A percentile compares a stretch with the other conserved stretches of the same genome.
Evolutionary conservation across 2,888 invertebrate genomes (phyloP).

Genomic region (Sussaba pulchella): DNA sequence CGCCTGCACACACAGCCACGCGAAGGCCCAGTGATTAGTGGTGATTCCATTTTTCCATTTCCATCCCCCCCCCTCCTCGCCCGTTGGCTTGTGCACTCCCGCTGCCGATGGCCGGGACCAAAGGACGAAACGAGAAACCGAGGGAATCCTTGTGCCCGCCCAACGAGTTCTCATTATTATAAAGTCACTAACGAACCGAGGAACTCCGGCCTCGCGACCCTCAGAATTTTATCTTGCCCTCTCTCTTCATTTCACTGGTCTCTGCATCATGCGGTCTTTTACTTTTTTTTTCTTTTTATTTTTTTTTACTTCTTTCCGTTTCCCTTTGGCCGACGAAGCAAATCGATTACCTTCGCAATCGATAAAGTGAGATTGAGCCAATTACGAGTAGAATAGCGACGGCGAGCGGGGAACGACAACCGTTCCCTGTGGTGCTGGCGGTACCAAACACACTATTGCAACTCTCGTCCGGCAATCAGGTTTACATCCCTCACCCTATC

Average conservation of each 20-base stretch:
- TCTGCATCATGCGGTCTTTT: slow-evolving; percentile 3
- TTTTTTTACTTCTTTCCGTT: slow-evolving; percentile 22
- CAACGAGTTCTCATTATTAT: slow-evolving; percentile 77
- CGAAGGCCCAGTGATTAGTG: slow-evolving; percentile 77
- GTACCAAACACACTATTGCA: slow-evolving; percentile 37
- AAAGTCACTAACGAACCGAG: slow-evolving; percentile 81
- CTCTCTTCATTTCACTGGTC: slow-evolving; percentile 13
- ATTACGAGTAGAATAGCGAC: slow-evolving; percentile 37
- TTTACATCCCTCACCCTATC: not conserved
- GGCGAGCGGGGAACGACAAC: slow-evolving; percentile 37
- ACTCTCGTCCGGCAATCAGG: slow-evolving; percentile 54
- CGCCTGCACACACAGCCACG: slow-evolving; percentile 49
- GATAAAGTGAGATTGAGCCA: slow-evolving; percentile 70
- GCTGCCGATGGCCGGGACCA: slow-evolving; percentile 1
- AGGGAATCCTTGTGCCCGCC: slow-evolving; percentile 52
- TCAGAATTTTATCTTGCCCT: slow-evolving; percentile 37
- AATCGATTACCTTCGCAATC: slow-evolving; percentile 75
- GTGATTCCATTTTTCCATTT: slow-evolving; percentile 78
- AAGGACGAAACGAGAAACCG: slow-evolving; percentile 33
- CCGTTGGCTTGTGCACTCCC: not conserved
- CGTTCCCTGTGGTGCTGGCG: slow-evolving; percentile 21
- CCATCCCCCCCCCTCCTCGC: slow-evolving; percentile 57
- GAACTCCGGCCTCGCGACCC: slow-evolving; percentile 63
- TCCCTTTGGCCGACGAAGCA: slow-evolving; percentile 68
- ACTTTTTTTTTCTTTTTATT: slow-evolving; percentile 14